A percentile compares a stretch with the other conserved stretches of the same genome.
These are phyloP conservation scores for Peucedramus taeniatus DNA, from an alignment of 2,113 vertebrate species.

Conservation along the genomic window DNA sequence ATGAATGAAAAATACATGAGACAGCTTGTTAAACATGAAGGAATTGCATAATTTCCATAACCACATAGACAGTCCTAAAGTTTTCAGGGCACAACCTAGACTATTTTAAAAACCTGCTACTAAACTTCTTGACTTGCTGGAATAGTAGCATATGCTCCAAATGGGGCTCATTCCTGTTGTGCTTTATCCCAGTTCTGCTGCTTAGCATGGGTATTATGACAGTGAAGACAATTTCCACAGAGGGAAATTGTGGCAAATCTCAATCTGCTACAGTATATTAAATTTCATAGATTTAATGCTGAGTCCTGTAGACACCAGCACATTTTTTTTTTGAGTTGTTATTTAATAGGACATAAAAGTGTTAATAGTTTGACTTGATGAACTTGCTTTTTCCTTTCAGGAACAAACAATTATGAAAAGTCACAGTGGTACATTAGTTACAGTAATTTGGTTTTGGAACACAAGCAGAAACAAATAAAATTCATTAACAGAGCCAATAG, in stretches of 20 bases:
- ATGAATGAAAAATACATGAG: not conserved
- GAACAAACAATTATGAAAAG: slow-evolving; percentile 44
- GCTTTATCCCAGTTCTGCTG: not conserved
- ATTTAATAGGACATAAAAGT: slow-evolving; percentile 58
- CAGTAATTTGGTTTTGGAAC: slow-evolving; percentile 61
- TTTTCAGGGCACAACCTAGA: not conserved
- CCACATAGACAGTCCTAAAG: not conserved
- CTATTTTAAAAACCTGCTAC: not conserved
- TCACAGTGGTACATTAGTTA: slow-evolving; percentile 60
- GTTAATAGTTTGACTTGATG: slow-evolving; percentile 68
- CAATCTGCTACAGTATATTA: slow-evolving; percentile 49
- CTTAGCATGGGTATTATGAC: not conserved
- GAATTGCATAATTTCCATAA: not conserved
- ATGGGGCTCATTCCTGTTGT: not conserved
- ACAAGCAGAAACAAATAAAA: slow-evolving; percentile 63
- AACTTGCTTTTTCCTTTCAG: slow-evolving; percentile 57
- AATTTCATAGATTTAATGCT: slow-evolving; percentile 10
- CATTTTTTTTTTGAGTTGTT: slow-evolving; percentile 22
- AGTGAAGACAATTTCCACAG: not conserved
- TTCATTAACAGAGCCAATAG: slow-evolving; percentile 56
- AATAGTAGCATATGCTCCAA: not conserved
- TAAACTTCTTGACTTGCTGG: not conserved
- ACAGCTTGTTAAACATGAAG: not conserved
- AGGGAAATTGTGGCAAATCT: slow-evolving; percentile 28
- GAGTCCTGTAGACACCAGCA: slow-evolving; percentile 31